Evolutionary conservation across 2,888 invertebrate genomes (phyloP), one percentile per base, ranked within the genome.

Genomic region (Hirtodrosophila alboralis): DNA sequence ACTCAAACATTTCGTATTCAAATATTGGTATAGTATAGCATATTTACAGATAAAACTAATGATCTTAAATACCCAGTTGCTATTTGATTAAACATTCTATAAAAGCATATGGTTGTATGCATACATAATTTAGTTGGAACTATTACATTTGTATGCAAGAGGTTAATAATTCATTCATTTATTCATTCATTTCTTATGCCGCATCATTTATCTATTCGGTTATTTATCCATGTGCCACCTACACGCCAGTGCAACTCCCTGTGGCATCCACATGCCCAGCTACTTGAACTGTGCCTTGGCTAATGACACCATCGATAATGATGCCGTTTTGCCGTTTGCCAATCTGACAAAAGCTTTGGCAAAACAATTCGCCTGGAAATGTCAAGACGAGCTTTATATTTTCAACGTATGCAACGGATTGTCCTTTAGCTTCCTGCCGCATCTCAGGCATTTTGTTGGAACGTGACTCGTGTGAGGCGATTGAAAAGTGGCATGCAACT

Each of bases 301-400:
- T 72, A 79, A 77, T 77, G 84, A 83, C 76, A 76, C 64, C 80
- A 76, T 64, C 77, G 84, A 83, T 83, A 83, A 77, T 79, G 73
- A 76, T 75, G 80, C 53, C 44, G 41, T 37, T 48, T 56, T 44
- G 57, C 47, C 59, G 37, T 58, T 59, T 62, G 49, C 41, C 49
- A 56, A 60, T 62, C 48, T 27, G 37, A 41, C 40, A 49, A 57
- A 47, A 62, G 56, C 59, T 53, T 59, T 54, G 45, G 48, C 49
- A 56, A 38, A 64, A 56, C 60, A 71, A 52, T 62, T 84, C 78
- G 64, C 43, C 38, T 70, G 78, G 78, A 84, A 78, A 78, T 75
- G 75, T 75, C 78, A 84, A 78, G 83, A 75, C 59, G 79, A 71
- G 72, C 37, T 58, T 60, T 56, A 53, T 67, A 53, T 67, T 61